Percentiles rank a stretch among this genome's conserved stretches.
phyloP scores from a whole-genome alignment of 2,113 vertebrate genomes.

The pig (Sus scrofa) region T2T-Sscrofa CM000824.6:169702501-169703000 shows the following conservation, averaged over 20 bases:
- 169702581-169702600: neutral
- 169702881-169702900: neutral
- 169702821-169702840: neutral
- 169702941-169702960: neutral
- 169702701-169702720: neutral
- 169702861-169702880: neutral
- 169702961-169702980: neutral
- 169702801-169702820: neutral
- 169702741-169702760: neutral
- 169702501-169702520: neutral
- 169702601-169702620: neutral
- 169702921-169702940: neutral
- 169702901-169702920: neutral
- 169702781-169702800: constrained; percentile 38
- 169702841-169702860: neutral
- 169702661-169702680: neutral
- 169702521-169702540: neutral
- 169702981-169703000: neutral
- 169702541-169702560: neutral
- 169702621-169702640: neutral
- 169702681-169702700: neutral
- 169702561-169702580: constrained; percentile 44
- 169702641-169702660: neutral
- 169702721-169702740: neutral
- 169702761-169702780: constrained; percentile 48